These are phyloP conservation scores for Carassius carassius DNA, from an alignment of 2,113 vertebrate species.

Conservation along the genomic window DNA sequence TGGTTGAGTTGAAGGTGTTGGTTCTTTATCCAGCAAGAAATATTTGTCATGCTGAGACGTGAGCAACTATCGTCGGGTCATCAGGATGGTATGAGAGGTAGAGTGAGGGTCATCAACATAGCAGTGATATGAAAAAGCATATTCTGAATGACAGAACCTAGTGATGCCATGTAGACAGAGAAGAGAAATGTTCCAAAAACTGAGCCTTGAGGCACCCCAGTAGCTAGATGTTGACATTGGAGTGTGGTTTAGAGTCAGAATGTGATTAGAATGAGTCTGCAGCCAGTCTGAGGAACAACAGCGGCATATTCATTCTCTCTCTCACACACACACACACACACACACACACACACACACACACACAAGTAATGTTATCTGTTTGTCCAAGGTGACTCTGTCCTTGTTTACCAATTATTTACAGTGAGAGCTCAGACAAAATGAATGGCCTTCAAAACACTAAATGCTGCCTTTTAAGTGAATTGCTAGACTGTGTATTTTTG, in stretches of 20 bases:
- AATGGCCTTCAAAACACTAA: background rate
- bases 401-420: background rate
- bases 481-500: background rate
- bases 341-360: background rate
- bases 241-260: background rate
- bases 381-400: background rate
- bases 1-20: too few relatives aligned
- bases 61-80: too few relatives aligned
- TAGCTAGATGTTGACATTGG: too few relatives aligned
- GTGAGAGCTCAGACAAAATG: background rate
- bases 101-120: too few relatives aligned
- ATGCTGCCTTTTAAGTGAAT: background rate
- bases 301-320: background rate
- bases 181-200: too few relatives aligned
- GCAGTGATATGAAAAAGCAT: too few relatives aligned
- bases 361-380: background rate
- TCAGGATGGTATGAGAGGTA: too few relatives aligned
- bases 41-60: too few relatives aligned
- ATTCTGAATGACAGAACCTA: too few relatives aligned
- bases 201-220: too few relatives aligned
- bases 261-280: background rate
- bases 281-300: background rate
- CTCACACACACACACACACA: background rate
- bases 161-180: too few relatives aligned
- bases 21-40: too few relatives aligned